Percentiles rank a stretch among this genome's conserved stretches.
phyloP scores from a whole-genome alignment of 2,797 vertebrate species.

The Salmo trutta region DNA sequence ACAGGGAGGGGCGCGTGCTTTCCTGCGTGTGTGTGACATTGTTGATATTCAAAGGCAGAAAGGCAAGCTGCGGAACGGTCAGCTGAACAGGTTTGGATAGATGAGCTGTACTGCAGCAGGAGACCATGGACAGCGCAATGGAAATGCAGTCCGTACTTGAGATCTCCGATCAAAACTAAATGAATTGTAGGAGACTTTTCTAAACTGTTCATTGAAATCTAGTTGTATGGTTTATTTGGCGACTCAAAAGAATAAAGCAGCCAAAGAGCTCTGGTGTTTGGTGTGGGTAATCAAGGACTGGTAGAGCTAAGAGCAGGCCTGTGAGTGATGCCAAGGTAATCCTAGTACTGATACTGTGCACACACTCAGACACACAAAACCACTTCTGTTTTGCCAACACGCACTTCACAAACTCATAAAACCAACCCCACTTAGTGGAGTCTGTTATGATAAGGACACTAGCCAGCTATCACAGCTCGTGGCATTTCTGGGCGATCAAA shows the following conservation, averaged over 20 bases:
- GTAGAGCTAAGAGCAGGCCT: neutral
- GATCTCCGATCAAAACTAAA: no score
- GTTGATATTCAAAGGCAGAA: neutral
- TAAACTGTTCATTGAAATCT: neutral
- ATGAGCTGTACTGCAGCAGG: neutral
- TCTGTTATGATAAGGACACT: neutral
- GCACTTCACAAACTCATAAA: neutral
- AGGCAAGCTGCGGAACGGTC: neutral
- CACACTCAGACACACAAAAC: constrained; percentile 1
- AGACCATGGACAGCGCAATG: neutral
- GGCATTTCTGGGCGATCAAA: neutral
- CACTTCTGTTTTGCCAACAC: neutral
- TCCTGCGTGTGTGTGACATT: constrained; percentile 1
- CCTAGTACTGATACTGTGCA: neutral
- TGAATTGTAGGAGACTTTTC: neutral
- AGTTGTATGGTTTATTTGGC: neutral
- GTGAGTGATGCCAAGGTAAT: neutral
- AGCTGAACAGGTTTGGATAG: neutral
- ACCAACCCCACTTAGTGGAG: neutral
- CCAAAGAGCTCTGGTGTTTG: neutral
- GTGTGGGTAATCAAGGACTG: neutral
- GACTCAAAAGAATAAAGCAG: neutral
- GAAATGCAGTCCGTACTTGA: neutral
- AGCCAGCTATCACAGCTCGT: neutral
- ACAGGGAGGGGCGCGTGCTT: neutral